Conservation (phyloP, 2,113 vertebrate species). For the Grantiella picta region DNA sequence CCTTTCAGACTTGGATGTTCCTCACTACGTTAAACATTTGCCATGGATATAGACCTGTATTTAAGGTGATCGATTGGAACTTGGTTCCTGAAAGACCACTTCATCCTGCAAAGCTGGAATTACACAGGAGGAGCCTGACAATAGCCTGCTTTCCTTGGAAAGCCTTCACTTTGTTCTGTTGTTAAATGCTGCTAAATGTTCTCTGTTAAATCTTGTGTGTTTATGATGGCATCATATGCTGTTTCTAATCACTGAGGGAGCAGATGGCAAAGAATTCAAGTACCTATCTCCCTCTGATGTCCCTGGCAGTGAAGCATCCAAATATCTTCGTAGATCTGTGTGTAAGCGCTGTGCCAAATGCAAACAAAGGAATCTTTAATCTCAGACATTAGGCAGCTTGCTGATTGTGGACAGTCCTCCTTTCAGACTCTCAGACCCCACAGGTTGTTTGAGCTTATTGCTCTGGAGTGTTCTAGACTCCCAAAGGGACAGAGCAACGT, state of each 20-base stretch:
- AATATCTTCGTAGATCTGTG: not conserved
- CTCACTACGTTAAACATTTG: not conserved
- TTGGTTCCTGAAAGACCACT: not conserved
- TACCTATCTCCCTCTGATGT: not conserved
- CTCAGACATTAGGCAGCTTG: not conserved
- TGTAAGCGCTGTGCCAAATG: not conserved
- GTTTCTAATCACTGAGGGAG: not conserved
- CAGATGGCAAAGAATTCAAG: slow-evolving; percentile 12
- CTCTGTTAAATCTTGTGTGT: not conserved
- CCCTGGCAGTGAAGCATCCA: not conserved
- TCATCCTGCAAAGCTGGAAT: not conserved
- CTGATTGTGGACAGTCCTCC: not conserved
- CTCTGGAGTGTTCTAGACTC: not conserved
- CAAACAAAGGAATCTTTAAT: slow-evolving; percentile 12
- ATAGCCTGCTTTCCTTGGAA: not conserved
- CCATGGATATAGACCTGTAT: not conserved
- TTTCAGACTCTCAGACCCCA: slow-evolving; percentile 16
- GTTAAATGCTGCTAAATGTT: not conserved
- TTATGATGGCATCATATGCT: slow-evolving; percentile 7
- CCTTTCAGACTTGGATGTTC: not conserved
- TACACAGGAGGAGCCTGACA: not conserved
- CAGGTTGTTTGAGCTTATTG: not conserved
- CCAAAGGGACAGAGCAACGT: not conserved
- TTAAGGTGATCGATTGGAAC: not conserved
- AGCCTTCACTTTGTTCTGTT: not conserved